These are phyloP conservation scores for Lasiurus cinereus DNA, from an alignment of 2,113 vertebrate genomes.

Conservation along the genomic window DNA sequence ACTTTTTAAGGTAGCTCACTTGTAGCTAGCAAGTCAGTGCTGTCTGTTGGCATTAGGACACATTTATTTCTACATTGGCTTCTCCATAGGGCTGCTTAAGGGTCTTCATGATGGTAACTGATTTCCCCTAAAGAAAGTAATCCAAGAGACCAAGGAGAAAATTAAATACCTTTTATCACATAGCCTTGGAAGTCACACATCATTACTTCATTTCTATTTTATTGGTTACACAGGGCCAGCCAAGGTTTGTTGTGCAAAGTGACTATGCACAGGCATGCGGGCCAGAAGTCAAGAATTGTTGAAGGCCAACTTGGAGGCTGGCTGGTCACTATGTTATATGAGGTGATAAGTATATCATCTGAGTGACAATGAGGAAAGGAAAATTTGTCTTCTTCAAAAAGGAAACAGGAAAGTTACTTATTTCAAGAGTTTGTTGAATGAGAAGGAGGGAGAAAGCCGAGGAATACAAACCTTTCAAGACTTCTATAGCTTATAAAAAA, in stretches of 20 bases:
- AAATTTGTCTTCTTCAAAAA: background rate
- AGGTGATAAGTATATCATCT: background rate
- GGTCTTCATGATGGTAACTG: background rate
- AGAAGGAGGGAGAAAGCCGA: background rate
- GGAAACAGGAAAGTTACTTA: background rate
- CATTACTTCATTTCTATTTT: background rate
- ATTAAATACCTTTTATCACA: background rate
- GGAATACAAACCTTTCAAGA: background rate
- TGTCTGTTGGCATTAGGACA: background rate
- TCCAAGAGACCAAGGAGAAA: background rate
- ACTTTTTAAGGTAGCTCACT: slow-evolving; percentile 9
- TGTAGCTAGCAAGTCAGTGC: background rate
- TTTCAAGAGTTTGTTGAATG: background rate
- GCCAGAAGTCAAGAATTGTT: background rate
- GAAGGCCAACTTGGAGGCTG: background rate
- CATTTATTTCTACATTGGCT: background rate
- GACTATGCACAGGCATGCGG: background rate
- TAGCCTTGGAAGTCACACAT: background rate
- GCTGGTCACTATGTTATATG: background rate
- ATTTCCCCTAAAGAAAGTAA: background rate
- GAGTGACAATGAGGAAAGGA: background rate
- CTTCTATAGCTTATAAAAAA: background rate
- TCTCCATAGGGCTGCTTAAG: background rate
- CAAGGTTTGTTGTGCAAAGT: background rate
- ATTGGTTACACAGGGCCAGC: background rate